Percentiles rank a stretch among this genome's conserved stretches.
Conservation (phyloP, 2,113 vertebrate genomes). For the Pituophis catenifer region DNA sequence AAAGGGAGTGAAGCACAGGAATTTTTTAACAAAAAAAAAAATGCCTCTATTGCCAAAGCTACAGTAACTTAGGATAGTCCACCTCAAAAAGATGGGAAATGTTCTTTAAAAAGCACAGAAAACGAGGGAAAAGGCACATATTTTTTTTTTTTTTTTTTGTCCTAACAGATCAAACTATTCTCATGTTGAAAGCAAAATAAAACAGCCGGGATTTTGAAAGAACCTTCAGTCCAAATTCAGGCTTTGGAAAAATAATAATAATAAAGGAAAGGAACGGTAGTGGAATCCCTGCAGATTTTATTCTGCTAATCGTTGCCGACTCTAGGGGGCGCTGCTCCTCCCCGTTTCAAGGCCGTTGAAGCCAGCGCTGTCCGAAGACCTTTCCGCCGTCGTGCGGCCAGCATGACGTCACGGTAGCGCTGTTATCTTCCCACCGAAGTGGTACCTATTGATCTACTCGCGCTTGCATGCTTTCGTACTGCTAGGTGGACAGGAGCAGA, state of each 20-base stretch:
- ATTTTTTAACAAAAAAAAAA: neutral
- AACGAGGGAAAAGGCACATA: neutral
- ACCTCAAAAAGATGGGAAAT: neutral
- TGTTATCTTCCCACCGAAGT: neutral
- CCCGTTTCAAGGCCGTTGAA: neutral
- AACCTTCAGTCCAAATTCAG: neutral
- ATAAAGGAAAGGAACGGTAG: neutral
- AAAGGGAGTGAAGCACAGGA: neutral
- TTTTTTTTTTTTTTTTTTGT: neutral
- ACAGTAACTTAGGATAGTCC: neutral
- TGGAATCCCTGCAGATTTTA: neutral
- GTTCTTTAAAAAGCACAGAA: neutral
- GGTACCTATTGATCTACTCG: neutral
- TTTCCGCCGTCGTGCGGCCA: too few relatives aligned
- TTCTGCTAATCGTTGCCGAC: neutral
- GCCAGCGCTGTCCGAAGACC: neutral
- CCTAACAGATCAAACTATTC: neutral
- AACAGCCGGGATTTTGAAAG: neutral
- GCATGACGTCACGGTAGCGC: neutral
- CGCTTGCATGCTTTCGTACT: too few relatives aligned
- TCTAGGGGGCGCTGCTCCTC: neutral
- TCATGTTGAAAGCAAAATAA: neutral
- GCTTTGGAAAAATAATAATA: neutral
- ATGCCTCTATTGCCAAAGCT: slow-evolving; percentile 19
- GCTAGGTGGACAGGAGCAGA: neutral